Evolutionary conservation across 1,140 invertebrate genomes (phyloP).

Genomic region (Vanessa atalanta): DNA sequence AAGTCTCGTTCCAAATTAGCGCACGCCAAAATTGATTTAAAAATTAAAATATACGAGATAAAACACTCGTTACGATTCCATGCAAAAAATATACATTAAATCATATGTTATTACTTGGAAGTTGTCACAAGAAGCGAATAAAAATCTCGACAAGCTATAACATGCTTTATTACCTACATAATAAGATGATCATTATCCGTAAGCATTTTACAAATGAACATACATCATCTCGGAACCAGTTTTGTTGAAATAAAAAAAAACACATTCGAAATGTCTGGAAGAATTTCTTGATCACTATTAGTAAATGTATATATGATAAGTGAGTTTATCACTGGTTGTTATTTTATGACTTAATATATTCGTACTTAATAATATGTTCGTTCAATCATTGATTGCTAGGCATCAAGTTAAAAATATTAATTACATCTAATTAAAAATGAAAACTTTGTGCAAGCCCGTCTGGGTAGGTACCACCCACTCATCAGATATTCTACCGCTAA

Average conservation of each 20-base stretch:
- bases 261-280: background rate
- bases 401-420: too few relatives aligned
- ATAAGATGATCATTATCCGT: background rate
- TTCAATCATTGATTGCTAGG: too few relatives aligned
- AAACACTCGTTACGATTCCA: background rate
- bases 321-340: background rate
- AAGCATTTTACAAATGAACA: background rate
- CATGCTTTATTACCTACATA: background rate
- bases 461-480: too few relatives aligned
- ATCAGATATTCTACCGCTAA: too few relatives aligned
- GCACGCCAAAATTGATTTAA: background rate
- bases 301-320: background rate
- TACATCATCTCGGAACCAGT: background rate
- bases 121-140: background rate
- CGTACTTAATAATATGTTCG: too few relatives aligned
- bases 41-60: background rate
- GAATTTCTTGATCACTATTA: constrained; percentile 2
- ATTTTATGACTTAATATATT: background rate
- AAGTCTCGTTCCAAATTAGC: background rate
- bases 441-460: too few relatives aligned
- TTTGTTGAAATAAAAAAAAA: background rate
- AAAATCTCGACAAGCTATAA: background rate
- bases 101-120: constrained; percentile 2
- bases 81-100: background rate
- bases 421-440: too few relatives aligned